Base-by-base conservation (phyloP, 1,140 invertebrate species). In the Oryctes rhinoceros region DNA sequence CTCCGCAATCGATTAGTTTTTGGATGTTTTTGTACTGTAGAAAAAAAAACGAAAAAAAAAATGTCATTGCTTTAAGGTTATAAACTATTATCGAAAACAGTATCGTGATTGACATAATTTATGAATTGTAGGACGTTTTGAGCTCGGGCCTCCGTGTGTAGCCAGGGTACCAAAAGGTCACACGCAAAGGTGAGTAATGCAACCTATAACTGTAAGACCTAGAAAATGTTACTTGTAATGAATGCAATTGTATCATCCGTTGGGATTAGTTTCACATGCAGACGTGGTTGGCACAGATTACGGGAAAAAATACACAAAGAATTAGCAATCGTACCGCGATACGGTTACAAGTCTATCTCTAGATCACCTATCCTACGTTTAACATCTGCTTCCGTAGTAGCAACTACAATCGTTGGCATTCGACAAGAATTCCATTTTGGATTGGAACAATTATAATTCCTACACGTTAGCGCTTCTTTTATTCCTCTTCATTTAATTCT, bases 111-210 rank as follows among this genome's bases (percentile, higher is more conserved):
- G 49, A 53, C 49, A 78, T 53, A 78, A 78, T 59, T 78, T 78
- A 78, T 59, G 47, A 53, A 78, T 78, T 78, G 11, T 78, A 78
- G 76, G 49, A 78, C 47, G 49, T 78, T 78, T 59, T 53, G 76
- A 78, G 76, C 47, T 53, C 76, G 47, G 76, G 47, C 47, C 76
- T 35, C 47, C 76, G 24, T 49, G 47, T 49, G 47, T 78, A 39
- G 48, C 47, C 47, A 53, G 76, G 76, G 49, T 30, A 78, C 76
- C 76, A 78, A 78, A 78, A 78, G 76, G 76, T 78, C 76, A 78
- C 76, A 78, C 49, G 76, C 76, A 35, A 78, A 78, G 76, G 76
- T 78, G 49, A 77, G 48, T 76, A 76, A 76, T 76, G 37, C 47
- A 76, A 76, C 75, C 75, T 76, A 76, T 76, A 76, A 76, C 75